These are phyloP conservation scores for Ophion obscuratus DNA, from an alignment of 2,888 invertebrate genomes.

Conservation along the genomic window DNA sequence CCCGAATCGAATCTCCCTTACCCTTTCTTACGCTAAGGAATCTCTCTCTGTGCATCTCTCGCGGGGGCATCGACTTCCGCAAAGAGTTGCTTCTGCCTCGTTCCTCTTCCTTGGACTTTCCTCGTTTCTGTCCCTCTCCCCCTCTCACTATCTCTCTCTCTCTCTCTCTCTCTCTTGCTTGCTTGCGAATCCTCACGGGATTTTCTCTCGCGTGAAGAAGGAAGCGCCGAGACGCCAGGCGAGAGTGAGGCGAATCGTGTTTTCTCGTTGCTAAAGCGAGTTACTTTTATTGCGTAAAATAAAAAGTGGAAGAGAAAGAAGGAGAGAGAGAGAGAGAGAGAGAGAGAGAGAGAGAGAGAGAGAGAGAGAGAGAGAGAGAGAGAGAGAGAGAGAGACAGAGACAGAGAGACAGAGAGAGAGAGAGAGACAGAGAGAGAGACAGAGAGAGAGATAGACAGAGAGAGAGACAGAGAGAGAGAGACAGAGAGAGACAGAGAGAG, in stretches of 20 bases:
- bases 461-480: no score
- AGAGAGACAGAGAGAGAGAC: no score
- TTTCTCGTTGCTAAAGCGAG: conserved; percentile 39
- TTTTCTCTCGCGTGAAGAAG: conserved; percentile 48
- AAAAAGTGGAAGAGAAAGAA: conserved; percentile 8
- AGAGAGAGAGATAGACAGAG: no score
- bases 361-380: no score
- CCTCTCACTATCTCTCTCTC: conserved; percentile 21
- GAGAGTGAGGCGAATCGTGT: conserved; percentile 66
- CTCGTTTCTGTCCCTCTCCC: conserved; percentile 25
- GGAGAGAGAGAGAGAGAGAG: no score
- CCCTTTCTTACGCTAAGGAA: conserved; percentile 65
- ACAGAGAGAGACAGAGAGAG: no score
- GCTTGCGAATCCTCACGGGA: conserved; percentile 19
- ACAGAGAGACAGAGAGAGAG: no score
- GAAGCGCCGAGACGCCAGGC: conserved; percentile 51
- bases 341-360: no score
- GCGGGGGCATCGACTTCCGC: conserved; percentile 62
- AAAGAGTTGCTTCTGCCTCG: conserved; percentile 44
- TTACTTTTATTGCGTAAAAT: conserved; percentile 51
- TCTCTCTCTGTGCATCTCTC: conserved; percentile 58
- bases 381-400: no score
- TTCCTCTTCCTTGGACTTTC: conserved; percentile 59
- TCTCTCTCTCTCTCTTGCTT: conserved; percentile 14
- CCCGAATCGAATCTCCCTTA: conserved; percentile 67